Conservation (phyloP, 2,113 vertebrate genomes). For the Psittacara wagleri region DNA sequence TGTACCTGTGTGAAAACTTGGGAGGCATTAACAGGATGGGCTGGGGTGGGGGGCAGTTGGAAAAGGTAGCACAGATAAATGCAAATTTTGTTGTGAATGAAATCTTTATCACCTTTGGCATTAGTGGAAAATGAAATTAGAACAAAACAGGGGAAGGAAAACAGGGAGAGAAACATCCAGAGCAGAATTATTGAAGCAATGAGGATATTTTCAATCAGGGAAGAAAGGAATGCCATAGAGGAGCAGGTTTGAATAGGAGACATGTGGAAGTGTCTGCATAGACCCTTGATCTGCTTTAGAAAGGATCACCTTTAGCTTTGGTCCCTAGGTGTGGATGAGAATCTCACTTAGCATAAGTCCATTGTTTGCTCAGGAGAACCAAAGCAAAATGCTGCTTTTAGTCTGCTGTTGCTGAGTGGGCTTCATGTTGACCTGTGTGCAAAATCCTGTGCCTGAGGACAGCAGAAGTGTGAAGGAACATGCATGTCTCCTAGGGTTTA, state of each 20-base stretch:
- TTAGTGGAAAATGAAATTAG: neutral
- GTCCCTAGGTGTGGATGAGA: neutral
- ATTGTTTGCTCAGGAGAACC: neutral
- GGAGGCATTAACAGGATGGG: neutral
- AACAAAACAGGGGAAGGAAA: neutral
- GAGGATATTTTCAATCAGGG: neutral
- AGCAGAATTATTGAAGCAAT: neutral
- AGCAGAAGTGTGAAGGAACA: neutral
- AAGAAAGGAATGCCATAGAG: neutral
- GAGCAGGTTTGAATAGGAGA: neutral
- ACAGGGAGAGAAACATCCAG: neutral
- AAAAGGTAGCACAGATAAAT: neutral
- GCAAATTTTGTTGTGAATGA: neutral
- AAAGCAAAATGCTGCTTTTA: neutral
- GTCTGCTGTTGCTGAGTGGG: neutral
- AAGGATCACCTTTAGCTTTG: neutral
- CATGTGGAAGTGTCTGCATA: neutral
- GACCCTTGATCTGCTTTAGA: neutral
- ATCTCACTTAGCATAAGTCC: neutral
- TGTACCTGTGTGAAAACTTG: neutral
- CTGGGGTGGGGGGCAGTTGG: neutral
- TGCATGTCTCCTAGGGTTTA: neutral
- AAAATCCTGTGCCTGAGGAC: neutral
- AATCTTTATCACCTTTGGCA: neutral
- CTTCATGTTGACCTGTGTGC: neutral